Base-by-base conservation (phyloP, 2,113 vertebrate genomes). In the Pagrus major region DNA sequence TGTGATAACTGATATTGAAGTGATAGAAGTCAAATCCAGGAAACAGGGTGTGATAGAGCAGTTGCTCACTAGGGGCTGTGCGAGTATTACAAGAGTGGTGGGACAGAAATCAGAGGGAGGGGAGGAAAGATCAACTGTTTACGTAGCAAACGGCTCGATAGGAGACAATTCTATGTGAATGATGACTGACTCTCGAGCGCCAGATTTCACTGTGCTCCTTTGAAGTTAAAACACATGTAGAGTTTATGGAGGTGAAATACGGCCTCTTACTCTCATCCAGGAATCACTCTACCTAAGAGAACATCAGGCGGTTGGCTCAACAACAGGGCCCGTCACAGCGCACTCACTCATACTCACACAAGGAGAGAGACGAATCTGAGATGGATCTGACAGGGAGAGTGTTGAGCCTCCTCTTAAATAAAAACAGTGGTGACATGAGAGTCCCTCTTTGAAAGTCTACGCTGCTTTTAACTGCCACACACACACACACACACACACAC, bases 1-100 rank as follows among this genome's bases (percentile, higher is more conserved):
- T 87, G 70, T 81, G 90, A 92, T 91, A 85, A 86, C 73, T 75
- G 86, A 92, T 88, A 89, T 81, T 58, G 71, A 88, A 91, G 78
- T 84, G 85, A 91, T 85, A 73, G 74, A 92, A 89, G 88, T 87
- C 46, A 69, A 81, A 88, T 83, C 86, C 89, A 90, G 86, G 88
- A 87, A 90, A 90, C 74, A 79, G 76, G 66, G 78, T 72, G 81
- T 83, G 78, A 84, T 78, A 71, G 80, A 83, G 76, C 65, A 71
- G 88, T 80, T 84, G 76, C 75, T 86, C 88, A 88, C 84, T 47
- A 35, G 86, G 80, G 86, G 74, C 59, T 88, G 68, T 25, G 9
- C 68, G 72, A 90, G 72, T 77, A 80, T 81, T 83, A 71, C 54
- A 58, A 49, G 55, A 86, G 69, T 33, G 54, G 73, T 51, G 68